Evolutionary conservation across 2,888 invertebrate genomes (phyloP), one percentile per base, ranked within the genome.

Genomic region (Diachrysia chrysitis): DNA sequence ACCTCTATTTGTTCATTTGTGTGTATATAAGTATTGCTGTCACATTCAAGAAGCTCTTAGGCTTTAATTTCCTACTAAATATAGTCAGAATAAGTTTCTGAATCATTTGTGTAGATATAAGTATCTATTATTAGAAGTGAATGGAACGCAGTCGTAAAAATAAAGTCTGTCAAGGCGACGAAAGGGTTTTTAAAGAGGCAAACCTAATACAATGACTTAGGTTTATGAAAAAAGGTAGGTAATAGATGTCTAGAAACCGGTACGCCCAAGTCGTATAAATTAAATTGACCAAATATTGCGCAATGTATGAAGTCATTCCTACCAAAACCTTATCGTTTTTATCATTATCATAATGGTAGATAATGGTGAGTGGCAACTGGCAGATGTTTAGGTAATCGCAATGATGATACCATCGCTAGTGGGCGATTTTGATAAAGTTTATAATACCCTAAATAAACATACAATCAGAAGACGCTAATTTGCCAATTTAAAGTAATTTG

Each of bases 291-390:
- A 7, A 42, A 42, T 42, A 42, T 42, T 42, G 42, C 42, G n/a
- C 42, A 16, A n/a, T n/a, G 17, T 51, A 6, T 16, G n/a, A 21
- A 10, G 32, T 51, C 14, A 19, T 25, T 25, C n/a, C n/a, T n/a
- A 35, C 25, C 17, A 54, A 69, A 32, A 42, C 57, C n/a, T n/a
- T n/a, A n/a, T n/a, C n/a, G n/a, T n/a, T n/a, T 21, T 57, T 19
- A 19, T 17, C 19, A 35, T 19, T 29, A 10, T 21, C 42, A 57
- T 57, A 23, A 17, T 16, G 37, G 32, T 25, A 37, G 19, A 29
- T 35, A 32, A 57, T 0, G 14, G 9, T 19, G 48, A 17, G 46
- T n/a, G 17, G 17, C 48, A 19, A 19, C 17, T 17, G 46, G 5
- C 48, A 19, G 9, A 10, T 51, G 29, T 23, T 55, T 55, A 16